These are phyloP conservation scores for Daphoenositta chrysoptera DNA, from an alignment of 2,113 vertebrate species.

Conservation along the genomic window DNA sequence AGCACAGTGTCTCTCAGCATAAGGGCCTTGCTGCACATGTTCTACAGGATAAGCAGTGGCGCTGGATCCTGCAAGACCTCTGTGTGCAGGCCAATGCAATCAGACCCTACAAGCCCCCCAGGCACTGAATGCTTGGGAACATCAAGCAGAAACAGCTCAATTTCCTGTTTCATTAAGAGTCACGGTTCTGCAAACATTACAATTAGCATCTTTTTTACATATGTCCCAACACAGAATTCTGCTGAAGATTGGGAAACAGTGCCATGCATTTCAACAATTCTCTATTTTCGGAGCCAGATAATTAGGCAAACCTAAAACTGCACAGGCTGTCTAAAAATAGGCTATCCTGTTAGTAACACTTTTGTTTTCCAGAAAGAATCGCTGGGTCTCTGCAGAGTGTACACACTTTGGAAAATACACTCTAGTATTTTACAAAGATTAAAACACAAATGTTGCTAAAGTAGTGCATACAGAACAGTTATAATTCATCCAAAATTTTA, in stretches of 20 bases:
- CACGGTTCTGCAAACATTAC: not conserved
- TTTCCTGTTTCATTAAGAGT: not conserved
- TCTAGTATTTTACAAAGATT: not conserved
- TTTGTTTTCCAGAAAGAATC: not conserved
- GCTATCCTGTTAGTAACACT: not conserved
- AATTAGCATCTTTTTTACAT: not conserved
- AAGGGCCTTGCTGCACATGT: not conserved
- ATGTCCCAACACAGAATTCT: not conserved
- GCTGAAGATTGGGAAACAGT: not conserved
- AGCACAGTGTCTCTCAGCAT: not conserved
- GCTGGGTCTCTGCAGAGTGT: not conserved
- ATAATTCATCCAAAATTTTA: not conserved
- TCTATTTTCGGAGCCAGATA: not conserved
- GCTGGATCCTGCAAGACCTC: not conserved
- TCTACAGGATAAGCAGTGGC: not conserved
- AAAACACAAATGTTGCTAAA: not conserved
- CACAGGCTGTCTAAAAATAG: not conserved
- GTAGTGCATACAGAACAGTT: not conserved
- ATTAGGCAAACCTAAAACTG: not conserved
- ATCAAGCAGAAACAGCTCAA: not conserved
- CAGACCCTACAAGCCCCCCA: not conserved
- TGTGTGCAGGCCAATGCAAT: not conserved
- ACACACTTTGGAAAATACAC: not conserved
- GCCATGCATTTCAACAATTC: not conserved
- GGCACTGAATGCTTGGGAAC: not conserved